A percentile compares a stretch with the other conserved stretches of the same genome.
Conservation (phyloP, 2,888 invertebrate genomes). For the Diloba caeruleocephala region DNA sequence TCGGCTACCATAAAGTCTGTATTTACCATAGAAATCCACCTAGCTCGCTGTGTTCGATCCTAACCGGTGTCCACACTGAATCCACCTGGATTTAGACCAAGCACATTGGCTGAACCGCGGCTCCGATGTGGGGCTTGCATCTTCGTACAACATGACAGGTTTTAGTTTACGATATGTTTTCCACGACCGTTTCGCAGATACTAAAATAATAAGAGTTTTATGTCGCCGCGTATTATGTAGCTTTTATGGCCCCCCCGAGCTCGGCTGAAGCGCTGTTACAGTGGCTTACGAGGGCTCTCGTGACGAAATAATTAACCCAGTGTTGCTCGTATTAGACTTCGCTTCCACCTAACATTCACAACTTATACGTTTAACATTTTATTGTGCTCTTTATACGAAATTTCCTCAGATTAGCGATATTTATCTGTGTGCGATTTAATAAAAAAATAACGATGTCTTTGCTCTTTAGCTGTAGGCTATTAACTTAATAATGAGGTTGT, state of each 20-base stretch:
- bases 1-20: conserved; percentile 86
- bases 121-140: conserved; percentile 73
- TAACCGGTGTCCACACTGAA: conserved; percentile 85
- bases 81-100: conserved; percentile 83
- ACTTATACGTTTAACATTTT: conserved; percentile 70
- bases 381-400: conserved; percentile 59
- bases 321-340: conserved; percentile 80
- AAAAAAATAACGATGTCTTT: conserved; percentile 51
- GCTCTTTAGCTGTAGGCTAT: conserved; percentile 50
- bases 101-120: conserved; percentile 73
- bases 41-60: conserved; percentile 80
- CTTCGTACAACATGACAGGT: conserved; percentile 75
- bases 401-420: conserved; percentile 48
- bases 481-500: conserved; percentile 54
- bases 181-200: conserved; percentile 86
- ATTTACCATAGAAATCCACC: conserved; percentile 88
- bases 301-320: conserved; percentile 87
- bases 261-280: conserved; percentile 84
- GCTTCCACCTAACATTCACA: conserved; percentile 70
- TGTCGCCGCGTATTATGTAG: conserved; percentile 86
- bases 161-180: conserved; percentile 87
- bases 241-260: conserved; percentile 83
- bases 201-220: conserved; percentile 89
- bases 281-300: conserved; percentile 86
- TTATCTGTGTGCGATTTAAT: conserved; percentile 33